phyloP scores from a whole-genome alignment of 2,113 vertebrate genomes.

The Steatornis caripensis region DNA sequence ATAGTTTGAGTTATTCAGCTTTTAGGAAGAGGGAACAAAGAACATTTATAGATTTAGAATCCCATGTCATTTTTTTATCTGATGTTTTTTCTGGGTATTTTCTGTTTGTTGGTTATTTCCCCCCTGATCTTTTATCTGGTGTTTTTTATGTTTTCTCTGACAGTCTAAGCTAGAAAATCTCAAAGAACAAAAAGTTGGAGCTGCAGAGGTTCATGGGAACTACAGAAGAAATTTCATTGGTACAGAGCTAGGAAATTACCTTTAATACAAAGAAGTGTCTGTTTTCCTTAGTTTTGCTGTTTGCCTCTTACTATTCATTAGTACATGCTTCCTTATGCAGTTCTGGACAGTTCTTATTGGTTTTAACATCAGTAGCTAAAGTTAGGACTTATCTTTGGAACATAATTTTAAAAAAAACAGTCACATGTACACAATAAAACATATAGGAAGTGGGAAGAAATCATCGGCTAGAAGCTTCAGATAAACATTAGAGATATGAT shows the following conservation, averaged over 20 bases:
- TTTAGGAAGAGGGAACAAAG: conserved; percentile 22
- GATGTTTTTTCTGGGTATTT: rapidly evolving
- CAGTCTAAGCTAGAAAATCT: background rate
- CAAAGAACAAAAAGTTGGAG: background rate
- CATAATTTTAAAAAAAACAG: background rate
- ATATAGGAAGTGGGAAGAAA: background rate
- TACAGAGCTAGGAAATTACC: background rate
- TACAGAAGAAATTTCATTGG: background rate
- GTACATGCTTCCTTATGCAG: background rate
- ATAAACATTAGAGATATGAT: background rate
- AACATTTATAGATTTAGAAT: background rate
- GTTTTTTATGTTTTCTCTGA: background rate
- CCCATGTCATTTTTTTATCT: background rate
- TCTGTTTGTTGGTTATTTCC: background rate
- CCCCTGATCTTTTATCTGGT: background rate
- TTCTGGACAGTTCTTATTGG: background rate
- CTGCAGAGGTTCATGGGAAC: background rate
- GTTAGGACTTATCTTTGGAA: background rate
- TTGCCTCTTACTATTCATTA: background rate
- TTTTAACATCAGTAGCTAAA: background rate
- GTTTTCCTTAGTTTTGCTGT: background rate
- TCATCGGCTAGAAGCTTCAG: background rate
- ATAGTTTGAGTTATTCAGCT: background rate
- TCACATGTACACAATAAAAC: background rate
- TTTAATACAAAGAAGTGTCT: background rate